Evolutionary conservation across 2,113 vertebrate genomes (phyloP).

Genomic region (Erythrocebus patas): DNA sequence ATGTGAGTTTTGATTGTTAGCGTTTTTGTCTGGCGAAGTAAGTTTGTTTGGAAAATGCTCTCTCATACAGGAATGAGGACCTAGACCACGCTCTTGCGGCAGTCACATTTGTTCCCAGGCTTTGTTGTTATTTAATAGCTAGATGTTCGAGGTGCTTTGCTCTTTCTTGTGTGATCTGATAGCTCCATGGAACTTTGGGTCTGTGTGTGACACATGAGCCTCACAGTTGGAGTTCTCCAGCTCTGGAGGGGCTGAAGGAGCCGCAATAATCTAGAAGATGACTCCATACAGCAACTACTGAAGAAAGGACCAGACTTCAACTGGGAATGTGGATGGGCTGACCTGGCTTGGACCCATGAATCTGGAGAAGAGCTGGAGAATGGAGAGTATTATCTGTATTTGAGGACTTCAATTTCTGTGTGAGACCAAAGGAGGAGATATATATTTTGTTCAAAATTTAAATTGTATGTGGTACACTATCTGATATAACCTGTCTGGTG

Average conservation of each 20-base stretch:
- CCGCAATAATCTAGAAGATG: background rate
- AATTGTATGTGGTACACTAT: background rate
- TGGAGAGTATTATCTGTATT: background rate
- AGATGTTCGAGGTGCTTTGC: conserved; percentile 36
- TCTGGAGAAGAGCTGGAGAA: background rate
- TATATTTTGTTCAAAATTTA: conserved; percentile 53
- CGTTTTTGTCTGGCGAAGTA: background rate
- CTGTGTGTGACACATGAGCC: background rate
- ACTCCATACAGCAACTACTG: background rate
- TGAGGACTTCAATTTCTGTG: conserved; percentile 44
- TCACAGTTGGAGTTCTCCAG: background rate
- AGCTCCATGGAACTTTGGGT: conserved; percentile 55
- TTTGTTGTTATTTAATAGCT: background rate
- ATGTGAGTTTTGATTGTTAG: background rate
- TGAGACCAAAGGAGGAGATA: conserved; percentile 71
- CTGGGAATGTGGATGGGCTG: background rate
- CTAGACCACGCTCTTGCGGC: background rate
- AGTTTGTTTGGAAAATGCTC: background rate
- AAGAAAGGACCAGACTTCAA: background rate
- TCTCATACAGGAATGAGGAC: background rate
- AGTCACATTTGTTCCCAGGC: background rate
- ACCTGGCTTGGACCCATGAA: background rate
- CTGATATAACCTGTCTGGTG: conserved; percentile 31
- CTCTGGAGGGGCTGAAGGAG: background rate
- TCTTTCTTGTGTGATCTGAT: background rate